Conservation (phyloP, 2,113 vertebrate species). For the Gymnobelideus leadbeateri region DNA sequence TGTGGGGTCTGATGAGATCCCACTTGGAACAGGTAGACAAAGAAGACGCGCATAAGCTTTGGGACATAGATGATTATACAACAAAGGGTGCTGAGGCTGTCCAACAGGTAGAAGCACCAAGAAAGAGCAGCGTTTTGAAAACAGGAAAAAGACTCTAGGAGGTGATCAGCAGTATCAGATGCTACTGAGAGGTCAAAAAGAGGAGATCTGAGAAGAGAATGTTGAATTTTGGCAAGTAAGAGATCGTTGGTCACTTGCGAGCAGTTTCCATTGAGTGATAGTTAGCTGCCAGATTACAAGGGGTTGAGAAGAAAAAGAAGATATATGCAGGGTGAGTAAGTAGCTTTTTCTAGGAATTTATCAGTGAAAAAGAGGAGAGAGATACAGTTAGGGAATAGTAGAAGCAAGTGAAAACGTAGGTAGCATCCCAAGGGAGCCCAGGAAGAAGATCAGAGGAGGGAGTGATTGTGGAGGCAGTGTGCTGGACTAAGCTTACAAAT, state of each 20-base stretch:
- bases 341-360: background rate
- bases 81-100: background rate
- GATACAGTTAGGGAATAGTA: background rate
- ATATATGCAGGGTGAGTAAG: background rate
- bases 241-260: background rate
- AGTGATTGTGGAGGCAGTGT: background rate
- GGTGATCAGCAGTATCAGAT: background rate
- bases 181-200: background rate
- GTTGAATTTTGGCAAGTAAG: background rate
- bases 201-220: background rate
- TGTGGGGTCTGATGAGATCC: background rate
- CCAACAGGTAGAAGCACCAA: background rate
- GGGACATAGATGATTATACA: too few species aligned
- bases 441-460: background rate
- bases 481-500: too few species aligned
- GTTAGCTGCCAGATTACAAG: background rate
- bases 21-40: background rate
- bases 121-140: background rate
- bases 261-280: background rate
- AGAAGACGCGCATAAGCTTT: background rate
- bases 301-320: background rate
- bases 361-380: background rate
- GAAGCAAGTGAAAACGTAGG: background rate
- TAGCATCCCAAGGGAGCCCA: too few species aligned
- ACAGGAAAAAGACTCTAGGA: background rate